These are phyloP conservation scores for Bovichtus diacanthus DNA, from an alignment of 2,797 vertebrate genomes.

Conservation along the genomic window DNA sequence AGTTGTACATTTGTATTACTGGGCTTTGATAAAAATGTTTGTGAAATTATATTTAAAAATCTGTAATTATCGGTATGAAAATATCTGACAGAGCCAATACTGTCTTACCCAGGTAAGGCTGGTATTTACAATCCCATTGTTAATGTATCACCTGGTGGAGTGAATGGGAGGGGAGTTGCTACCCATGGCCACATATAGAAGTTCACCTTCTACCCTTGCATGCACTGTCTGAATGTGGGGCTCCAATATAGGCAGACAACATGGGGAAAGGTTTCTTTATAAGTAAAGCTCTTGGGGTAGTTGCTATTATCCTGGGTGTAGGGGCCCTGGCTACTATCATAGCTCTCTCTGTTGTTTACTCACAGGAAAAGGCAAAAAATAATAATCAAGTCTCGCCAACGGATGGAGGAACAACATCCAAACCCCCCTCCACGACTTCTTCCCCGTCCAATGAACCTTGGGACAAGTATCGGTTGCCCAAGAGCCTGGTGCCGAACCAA, in stretches of 20 bases:
- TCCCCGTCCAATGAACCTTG: constrained; percentile 78
- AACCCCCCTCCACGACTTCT: constrained; percentile 56
- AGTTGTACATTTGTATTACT: neutral
- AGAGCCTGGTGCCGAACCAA: constrained; percentile 75
- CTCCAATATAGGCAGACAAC: constrained; percentile 19
- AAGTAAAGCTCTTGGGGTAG: constrained; percentile 83
- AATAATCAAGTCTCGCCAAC: constrained; percentile 33
- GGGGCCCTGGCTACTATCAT: constrained; percentile 88
- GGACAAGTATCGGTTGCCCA: constrained; percentile 89
- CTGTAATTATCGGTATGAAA: neutral
- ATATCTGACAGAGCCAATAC: neutral
- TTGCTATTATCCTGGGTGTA: constrained; percentile 74
- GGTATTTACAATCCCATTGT: constrained; percentile 44
- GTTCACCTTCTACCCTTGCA: neutral
- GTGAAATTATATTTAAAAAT: neutral
- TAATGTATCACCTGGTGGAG: constrained; percentile 68
- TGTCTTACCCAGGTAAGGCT: neutral
- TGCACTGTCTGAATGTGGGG: constrained; percentile 15
- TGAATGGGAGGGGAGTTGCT: constrained; percentile 49
- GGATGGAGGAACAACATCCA: constrained; percentile 28
- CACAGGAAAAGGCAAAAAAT: constrained; percentile 86
- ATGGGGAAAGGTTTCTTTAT: constrained; percentile 93
- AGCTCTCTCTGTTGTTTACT: constrained; percentile 89
- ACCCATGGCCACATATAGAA: constrained; percentile 50
- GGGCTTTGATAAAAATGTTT: too few species aligned